Evolutionary conservation across 1,140 invertebrate species (phyloP), one percentile per base, ranked within the genome.

Genomic region (Homalodisca vitripennis): DNA sequence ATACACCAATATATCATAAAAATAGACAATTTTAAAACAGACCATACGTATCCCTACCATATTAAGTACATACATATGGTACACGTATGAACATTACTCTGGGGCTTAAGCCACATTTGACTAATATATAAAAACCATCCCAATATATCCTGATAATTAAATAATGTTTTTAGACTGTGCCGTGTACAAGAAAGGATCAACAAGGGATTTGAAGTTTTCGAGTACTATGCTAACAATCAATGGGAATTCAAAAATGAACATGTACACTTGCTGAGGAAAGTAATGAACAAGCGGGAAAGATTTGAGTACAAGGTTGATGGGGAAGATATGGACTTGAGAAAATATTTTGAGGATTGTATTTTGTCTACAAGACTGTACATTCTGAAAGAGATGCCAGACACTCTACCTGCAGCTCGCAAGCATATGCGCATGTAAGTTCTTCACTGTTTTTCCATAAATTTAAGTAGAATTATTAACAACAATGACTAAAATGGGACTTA

Each of bases 191-290:
- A 87, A 55, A 83, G 90, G 29, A 91, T 93, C 72, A 83, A 82
- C 71, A 93, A 92, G 80, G 91, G 91, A 1, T 92, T 92, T 73
- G 89, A 92, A 73, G 89, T 93, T 0, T 92, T 93, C 71, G 91
- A 93, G 74, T 93, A 92, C 75, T 93, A 93, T 76, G 90, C 90
- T 0, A 93, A 92, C 75, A 92, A 91, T 75, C 89, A 92, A 68
- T 93, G 91, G 91, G 90, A 92, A 72, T 93, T 93, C 76, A 84
- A 85, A 53, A 90, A 89, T 46, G 83, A 87, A 29, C 84, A 86
- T 70, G 80, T 84, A 0, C 84, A 87, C 73, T 70, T 80, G 6
- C 64, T 88, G 1, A 79, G 90, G 57, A 73, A 79, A 41, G 77
- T 82, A 6, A 78, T 92, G 65, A 93, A 92, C 77, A 78, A 82